These are phyloP conservation scores for Arctocebus calabarensis DNA, from an alignment of 2,797 vertebrate species.

Conservation along the genomic window DNA sequence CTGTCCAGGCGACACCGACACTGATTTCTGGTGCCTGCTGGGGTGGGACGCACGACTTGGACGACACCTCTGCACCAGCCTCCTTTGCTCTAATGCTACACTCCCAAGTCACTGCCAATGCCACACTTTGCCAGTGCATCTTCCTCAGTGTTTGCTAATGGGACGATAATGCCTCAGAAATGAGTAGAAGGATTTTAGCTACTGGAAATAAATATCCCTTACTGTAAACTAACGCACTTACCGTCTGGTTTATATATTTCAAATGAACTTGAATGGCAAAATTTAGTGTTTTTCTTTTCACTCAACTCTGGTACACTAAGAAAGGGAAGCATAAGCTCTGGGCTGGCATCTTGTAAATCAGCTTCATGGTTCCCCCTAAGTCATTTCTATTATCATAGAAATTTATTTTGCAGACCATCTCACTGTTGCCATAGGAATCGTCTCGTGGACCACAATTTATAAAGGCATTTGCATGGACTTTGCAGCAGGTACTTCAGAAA, in stretches of 20 bases:
- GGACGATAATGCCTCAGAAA: background rate
- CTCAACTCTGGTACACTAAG: background rate
- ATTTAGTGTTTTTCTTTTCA: background rate
- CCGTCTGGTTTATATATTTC: background rate
- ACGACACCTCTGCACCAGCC: no score
- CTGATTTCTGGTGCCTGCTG: background rate
- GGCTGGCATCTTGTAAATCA: background rate
- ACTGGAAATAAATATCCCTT: background rate
- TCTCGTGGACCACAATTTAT: background rate
- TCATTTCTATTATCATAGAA: background rate
- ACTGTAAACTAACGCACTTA: background rate
- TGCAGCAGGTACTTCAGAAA: background rate
- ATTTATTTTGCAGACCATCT: background rate
- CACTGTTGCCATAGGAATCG: background rate
- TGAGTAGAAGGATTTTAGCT: background rate
- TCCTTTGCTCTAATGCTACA: background rate
- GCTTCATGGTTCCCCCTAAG: background rate
- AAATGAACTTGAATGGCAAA: background rate
- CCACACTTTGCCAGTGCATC: background rate
- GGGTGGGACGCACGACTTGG: no score
- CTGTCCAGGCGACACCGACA: background rate
- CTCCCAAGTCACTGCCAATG: background rate
- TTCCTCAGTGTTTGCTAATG: background rate
- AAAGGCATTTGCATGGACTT: background rate
- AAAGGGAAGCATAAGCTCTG: background rate